Evolutionary conservation across 2,113 vertebrate species (phyloP).

Genomic region (Puntigrus tetrazona): DNA sequence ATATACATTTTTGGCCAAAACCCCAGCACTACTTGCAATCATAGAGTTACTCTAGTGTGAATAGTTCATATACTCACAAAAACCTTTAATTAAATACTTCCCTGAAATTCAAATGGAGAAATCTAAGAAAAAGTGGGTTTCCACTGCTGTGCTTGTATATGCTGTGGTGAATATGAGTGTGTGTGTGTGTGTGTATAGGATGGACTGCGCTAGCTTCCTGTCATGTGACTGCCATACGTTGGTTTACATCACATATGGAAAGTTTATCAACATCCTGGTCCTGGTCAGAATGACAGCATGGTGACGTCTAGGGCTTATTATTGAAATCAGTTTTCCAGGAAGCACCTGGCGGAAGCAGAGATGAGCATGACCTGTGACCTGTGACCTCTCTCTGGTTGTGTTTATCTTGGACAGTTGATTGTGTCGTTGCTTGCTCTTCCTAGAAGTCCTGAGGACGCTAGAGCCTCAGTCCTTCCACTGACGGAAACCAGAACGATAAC

Average conservation of each 20-base stretch:
- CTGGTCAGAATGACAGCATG: constrained; percentile 13
- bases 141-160: neutral
- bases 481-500: neutral
- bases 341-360: constrained; percentile 68
- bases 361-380: constrained; percentile 47
- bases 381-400: constrained; percentile 26
- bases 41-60: neutral
- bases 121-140: neutral
- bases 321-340: constrained; percentile 64
- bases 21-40: neutral
- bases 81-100: neutral
- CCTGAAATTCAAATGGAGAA: neutral
- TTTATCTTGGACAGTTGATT: constrained; percentile 38
- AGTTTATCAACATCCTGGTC: constrained; percentile 56
- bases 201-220: constrained; percentile 11
- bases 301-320: constrained; percentile 58
- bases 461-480: neutral
- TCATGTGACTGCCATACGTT: constrained; percentile 21
- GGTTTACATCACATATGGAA: constrained; percentile 19
- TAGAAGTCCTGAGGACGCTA: neutral
- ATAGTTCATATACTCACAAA: neutral
- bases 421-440: constrained; percentile 45
- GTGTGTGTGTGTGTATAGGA: neutral
- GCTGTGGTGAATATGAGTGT: neutral
- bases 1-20: too few relatives aligned